phyloP scores from a whole-genome alignment of 1,140 invertebrate genomes.

The Coelopa frigida region DNA sequence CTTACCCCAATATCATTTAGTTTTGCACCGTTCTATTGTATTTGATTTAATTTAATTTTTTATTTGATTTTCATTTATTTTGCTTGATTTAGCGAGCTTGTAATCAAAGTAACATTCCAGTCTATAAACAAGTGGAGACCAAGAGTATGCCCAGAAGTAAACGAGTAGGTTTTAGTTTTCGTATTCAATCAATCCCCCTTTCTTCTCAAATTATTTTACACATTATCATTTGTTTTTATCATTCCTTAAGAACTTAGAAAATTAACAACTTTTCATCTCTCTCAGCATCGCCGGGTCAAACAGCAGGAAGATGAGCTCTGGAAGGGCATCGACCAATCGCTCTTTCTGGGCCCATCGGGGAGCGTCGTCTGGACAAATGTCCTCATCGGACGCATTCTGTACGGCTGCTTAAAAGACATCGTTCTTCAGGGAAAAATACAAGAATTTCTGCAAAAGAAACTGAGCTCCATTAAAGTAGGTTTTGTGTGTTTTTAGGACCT shows the following conservation, averaged over 20 bases:
- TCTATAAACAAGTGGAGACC: slow-evolving; percentile 14
- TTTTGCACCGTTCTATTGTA: slow-evolving; percentile 1
- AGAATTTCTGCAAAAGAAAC: slow-evolving; percentile 77
- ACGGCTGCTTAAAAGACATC: slow-evolving; percentile 64
- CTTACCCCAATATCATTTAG: background rate
- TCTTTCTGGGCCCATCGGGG: slow-evolving; percentile 37
- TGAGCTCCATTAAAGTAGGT: slow-evolving; percentile 68
- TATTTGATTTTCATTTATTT: slow-evolving; percentile 16
- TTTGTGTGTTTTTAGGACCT: too few species aligned
- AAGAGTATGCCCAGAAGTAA: slow-evolving; percentile 2
- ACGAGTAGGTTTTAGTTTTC: slow-evolving; percentile 29
- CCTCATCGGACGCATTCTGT: slow-evolving; percentile 65
- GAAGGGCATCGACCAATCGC: slow-evolving; percentile 41
- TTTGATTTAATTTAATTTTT: slow-evolving; percentile 11
- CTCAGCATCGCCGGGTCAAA: slow-evolving; percentile 29
- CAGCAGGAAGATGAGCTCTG: slow-evolving; percentile 41
- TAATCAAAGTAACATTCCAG: slow-evolving; percentile 28
- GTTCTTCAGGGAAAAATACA: slow-evolving; percentile 56
- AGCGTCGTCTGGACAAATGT: slow-evolving; percentile 65
- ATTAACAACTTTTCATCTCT: background rate
- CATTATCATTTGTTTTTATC: background rate
- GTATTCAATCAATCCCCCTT: background rate
- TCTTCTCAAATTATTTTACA: background rate
- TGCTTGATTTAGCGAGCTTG: slow-evolving; percentile 32
- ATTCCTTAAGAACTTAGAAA: background rate